These are phyloP conservation scores for Spatula clypeata DNA, from an alignment of 2,797 vertebrate genomes.

Conservation along the genomic window DNA sequence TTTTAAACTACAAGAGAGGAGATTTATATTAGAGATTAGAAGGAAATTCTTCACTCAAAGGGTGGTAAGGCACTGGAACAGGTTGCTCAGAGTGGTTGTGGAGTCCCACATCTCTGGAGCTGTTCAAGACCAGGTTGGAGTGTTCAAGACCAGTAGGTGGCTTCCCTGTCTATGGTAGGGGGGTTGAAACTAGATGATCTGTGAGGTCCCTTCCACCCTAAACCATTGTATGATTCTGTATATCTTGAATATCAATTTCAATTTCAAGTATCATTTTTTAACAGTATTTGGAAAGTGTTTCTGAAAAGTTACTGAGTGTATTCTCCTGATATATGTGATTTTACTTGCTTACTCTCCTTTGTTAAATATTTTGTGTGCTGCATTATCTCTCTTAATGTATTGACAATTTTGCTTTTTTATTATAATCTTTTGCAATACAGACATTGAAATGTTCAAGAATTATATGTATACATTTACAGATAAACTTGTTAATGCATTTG, in stretches of 20 bases:
- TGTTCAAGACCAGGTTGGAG: too few relatives aligned
- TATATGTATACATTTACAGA: neutral
- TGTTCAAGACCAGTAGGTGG: too few relatives aligned
- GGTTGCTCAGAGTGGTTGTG: too few relatives aligned
- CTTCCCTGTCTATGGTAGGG: too few relatives aligned
- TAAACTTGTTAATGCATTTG: neutral
- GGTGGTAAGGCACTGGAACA: too few relatives aligned
- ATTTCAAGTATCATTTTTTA: neutral
- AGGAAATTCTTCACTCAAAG: too few relatives aligned
- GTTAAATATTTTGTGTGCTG: neutral
- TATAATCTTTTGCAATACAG: fast-evolving
- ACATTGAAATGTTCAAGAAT: neutral
- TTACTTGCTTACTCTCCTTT: neutral
- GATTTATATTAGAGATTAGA: too few relatives aligned
- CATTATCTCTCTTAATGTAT: neutral
- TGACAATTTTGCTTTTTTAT: neutral
- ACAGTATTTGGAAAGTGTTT: neutral
- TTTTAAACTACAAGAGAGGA: too few relatives aligned
- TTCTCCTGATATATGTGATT: neutral
- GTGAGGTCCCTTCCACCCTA: too few relatives aligned
- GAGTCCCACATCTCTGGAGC: too few relatives aligned
- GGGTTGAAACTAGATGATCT: too few relatives aligned
- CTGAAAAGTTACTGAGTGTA: neutral
- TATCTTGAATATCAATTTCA: neutral
- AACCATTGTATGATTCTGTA: neutral